Evolutionary conservation across 2,113 vertebrate species (phyloP), one percentile per base, ranked within the genome.

Genomic region (Ophthalmolycus amberensis): DNA sequence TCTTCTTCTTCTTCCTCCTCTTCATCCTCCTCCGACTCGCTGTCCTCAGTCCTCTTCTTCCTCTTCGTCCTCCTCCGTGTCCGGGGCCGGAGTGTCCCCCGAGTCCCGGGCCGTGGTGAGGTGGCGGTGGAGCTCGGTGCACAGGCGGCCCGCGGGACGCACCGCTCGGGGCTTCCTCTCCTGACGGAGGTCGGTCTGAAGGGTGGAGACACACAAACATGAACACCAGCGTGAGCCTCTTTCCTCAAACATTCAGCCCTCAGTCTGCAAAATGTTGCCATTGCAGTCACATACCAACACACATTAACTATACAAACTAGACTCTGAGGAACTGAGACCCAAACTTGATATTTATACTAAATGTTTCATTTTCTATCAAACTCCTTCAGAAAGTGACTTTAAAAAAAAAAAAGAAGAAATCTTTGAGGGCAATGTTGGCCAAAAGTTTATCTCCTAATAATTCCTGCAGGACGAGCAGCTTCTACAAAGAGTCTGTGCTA

Each of bases 51-150:
- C 88, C 12, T 94, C 95, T 3, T 92, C 87, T 3, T 92, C 71
- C 0, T 93, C 92, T 0, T 94, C 93, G 2, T 94, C 94, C 44
- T 94, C 94, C 83, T 96, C 95, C 0, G 93, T 92, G 34, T 96
- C 94, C 0, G 91, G 85, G 0, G 80, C 80, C 6, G 2, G 77
- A 12, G 71, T 6, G 48, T 91, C 90, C 92, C 95, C 94, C 0
- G 87, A 75, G 85, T 93, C 94, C 56, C 92, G 83, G 20, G 89
- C 60, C 0, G 96, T 96, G 80, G 96, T 97, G 90, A 99, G 97
- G 95, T 99, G 97, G 72, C 95, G 97, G 84, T 99, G 98, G 71
- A 99, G 96, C 86, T 99, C 98, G 0, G 96, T 96, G 92, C 97
- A 98, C 44, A 95, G 96, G 73, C 95, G 97, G 64, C 95, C 96